phyloP scores from a whole-genome alignment of 2,888 invertebrate genomes.

The Phanerotoma sp. region DNA sequence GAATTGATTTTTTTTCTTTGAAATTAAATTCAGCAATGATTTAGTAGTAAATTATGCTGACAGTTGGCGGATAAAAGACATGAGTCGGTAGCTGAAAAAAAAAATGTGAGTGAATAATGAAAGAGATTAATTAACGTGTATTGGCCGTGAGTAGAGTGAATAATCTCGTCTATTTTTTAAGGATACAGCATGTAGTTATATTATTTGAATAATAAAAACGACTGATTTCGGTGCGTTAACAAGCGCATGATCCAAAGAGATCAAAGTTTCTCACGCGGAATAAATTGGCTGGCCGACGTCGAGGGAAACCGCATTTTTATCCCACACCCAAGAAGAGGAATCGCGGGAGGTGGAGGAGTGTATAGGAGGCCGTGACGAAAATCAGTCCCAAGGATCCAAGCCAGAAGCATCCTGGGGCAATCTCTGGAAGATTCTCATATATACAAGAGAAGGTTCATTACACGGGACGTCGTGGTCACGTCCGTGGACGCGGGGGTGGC shows the following conservation, averaged over 20 bases:
- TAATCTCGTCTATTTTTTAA: no score
- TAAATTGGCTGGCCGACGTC: conserved; percentile 23
- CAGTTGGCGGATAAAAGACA: no score
- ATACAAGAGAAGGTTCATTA: conserved; percentile 42
- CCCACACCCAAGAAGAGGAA: conserved; percentile 20
- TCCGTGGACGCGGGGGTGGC: conserved; percentile 43
- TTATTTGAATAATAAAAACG: no score
- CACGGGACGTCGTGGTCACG: conserved; percentile 46
- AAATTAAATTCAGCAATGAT: no score
- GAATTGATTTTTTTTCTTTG: no score
- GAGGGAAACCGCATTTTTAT: conserved; percentile 27
- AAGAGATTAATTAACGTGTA: no score
- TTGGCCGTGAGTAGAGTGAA: no score
- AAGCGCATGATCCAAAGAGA: conserved; percentile 8
- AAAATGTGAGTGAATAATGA: no score
- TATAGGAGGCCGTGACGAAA: conserved; percentile 30
- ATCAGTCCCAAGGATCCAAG: conserved; percentile 17
- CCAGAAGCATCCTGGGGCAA: conserved; percentile 25
- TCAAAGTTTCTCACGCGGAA: conserved; percentile 25
- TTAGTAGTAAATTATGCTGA: no score
- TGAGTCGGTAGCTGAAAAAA: no score
- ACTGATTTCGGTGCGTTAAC: background rate
- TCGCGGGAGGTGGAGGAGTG: conserved; percentile 5
- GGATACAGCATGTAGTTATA: no score
- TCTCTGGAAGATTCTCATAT: conserved; percentile 25